phyloP scores from a whole-genome alignment of 2,888 invertebrate species.

The Nebria brevicollis region DNA sequence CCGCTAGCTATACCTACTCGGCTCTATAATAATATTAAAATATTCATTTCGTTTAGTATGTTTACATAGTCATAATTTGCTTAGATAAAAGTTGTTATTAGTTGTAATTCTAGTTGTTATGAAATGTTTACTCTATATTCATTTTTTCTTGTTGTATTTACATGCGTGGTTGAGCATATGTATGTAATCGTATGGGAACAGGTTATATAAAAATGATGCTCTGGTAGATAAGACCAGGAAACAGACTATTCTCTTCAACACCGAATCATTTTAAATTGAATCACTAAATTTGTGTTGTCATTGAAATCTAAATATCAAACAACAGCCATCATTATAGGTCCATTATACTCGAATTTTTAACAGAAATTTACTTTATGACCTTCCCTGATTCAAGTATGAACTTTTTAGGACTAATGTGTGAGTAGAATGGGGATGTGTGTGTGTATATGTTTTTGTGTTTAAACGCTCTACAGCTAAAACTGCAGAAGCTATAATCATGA shows the following conservation, averaged over 20 bases:
- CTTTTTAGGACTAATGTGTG: too few species aligned
- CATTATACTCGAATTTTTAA: too few species aligned
- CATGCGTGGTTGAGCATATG: constrained; percentile 6
- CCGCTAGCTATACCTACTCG: not conserved
- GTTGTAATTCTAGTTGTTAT: constrained; percentile 29
- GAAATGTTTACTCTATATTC: constrained; percentile 21
- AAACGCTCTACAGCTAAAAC: too few species aligned
- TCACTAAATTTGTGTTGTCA: not conserved
- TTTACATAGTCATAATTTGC: constrained; percentile 35
- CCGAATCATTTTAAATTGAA: not conserved
- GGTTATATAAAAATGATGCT: constrained; percentile 12
- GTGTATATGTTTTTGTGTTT: too few species aligned
- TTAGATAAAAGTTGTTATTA: constrained; percentile 36
- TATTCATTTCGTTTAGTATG: constrained; percentile 24
- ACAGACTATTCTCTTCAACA: not conserved
- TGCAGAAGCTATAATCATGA: too few species aligned
- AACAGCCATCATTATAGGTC: not conserved
- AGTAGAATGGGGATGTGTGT: too few species aligned
- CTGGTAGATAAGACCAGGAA: not conserved
- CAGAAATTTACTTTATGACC: too few species aligned
- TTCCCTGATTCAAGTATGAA: too few species aligned
- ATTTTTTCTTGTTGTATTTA: constrained; percentile 13
- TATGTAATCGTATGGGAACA: not conserved
- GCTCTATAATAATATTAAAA: constrained; percentile 15
- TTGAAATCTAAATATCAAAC: too few species aligned